Base-by-base conservation (phyloP, 2,888 invertebrate species). In the Pterostichus niger region DNA sequence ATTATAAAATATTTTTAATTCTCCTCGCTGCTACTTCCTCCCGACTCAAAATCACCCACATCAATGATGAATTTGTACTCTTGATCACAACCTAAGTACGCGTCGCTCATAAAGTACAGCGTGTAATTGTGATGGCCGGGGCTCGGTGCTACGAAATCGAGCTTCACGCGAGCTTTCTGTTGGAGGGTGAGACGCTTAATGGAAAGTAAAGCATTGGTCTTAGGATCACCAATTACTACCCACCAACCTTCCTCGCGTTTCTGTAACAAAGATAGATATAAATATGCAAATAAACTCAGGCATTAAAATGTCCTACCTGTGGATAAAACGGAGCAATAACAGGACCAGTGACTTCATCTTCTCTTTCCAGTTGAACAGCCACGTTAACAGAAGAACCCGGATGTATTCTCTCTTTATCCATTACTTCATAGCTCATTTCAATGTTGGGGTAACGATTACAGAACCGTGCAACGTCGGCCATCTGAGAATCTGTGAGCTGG, bases 361-460 rank as follows among this genome's bases (percentile, higher is more conserved):
- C 99, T 84, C 99, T 92, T 90, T 99, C 99, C 86, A 99, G 90
- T 83, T 96, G 95, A 24, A 99, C 99, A 11, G 95, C 93, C 0
- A 99, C 96, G 89, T 96, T 95, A 0, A 99, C 97, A 0, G 96
- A 94, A 17, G 96, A 95, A 7, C 98, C 98, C 1, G 95, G 95
- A 88, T 93, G 93, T 11, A 97, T 92, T 84, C 92, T 92, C 84
- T 97, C 96, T 87, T 95, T 95, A 84, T 96, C 95, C 81, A 94
- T 91, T 2, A 99, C 96, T 90, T 99, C 97, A 86, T 98, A 98
- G 0, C 94, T 95, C 88, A 99, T 93, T 88, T 99, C 99, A 85
- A 99, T 99, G 89, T 99, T 99, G 0, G 99, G 99, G 90, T 99
- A 99, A 15, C 99, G 93, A 91, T 99, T 99, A 90, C 99, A 99